Conservation (phyloP, 1,140 invertebrate genomes). For the Medauroidea extradentata region DNA sequence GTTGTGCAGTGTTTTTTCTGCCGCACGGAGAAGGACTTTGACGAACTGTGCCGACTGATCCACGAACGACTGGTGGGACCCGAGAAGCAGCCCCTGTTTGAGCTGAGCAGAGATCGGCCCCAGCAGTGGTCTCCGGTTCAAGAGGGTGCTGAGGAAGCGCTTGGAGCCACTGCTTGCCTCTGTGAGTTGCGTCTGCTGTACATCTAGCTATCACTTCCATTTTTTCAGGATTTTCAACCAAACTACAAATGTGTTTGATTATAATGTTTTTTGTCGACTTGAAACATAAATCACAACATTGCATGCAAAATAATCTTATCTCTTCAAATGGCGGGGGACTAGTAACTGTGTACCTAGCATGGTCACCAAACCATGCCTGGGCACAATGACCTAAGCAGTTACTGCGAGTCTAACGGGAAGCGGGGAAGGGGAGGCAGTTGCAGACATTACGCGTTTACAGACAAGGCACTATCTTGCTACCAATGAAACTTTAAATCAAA, state of each 20-base stretch:
- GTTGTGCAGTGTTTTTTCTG: conserved; percentile 82
- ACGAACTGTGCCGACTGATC: conserved; percentile 66
- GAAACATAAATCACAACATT: too few relatives aligned
- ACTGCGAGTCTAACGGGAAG: too few relatives aligned
- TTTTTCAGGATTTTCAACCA: neutral
- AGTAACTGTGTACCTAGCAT: too few relatives aligned
- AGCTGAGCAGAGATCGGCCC: conserved; percentile 66
- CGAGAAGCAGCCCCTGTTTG: conserved; percentile 75
- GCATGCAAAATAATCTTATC: too few relatives aligned
- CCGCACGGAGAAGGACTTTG: conserved; percentile 77
- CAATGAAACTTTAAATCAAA: too few relatives aligned
- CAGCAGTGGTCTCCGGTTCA: conserved; percentile 59
- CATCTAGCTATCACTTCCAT: neutral
- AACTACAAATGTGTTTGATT: neutral
- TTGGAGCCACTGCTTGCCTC: conserved; percentile 41
- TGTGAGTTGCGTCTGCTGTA: neutral
- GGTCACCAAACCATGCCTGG: too few relatives aligned
- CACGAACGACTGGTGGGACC: conserved; percentile 59
- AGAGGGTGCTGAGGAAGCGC: conserved; percentile 42
- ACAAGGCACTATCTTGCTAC: too few relatives aligned
- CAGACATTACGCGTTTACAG: too few relatives aligned
- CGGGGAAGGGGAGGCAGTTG: too few relatives aligned
- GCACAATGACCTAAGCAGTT: too few relatives aligned
- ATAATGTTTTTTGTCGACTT: too few relatives aligned
- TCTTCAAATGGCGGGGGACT: too few relatives aligned